A percentile compares a stretch with the other conserved stretches of the same genome.
Evolutionary conservation across 2,797 vertebrate genomes (phyloP).

Genomic region (Pterois miles): DNA sequence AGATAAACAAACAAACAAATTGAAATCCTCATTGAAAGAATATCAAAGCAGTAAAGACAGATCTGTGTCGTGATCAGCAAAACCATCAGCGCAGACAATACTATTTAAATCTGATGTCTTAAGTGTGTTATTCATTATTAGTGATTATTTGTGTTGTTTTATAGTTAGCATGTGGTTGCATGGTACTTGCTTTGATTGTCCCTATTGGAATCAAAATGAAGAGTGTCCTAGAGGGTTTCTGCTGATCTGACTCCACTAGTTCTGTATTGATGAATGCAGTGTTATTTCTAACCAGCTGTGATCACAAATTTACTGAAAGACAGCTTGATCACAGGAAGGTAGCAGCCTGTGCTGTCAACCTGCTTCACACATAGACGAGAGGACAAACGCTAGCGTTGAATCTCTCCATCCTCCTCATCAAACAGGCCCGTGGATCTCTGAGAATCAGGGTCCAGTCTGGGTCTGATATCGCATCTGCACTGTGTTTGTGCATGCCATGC

Average conservation of each 20-base stretch:
- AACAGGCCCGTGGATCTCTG: conserved; percentile 43
- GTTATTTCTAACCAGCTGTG: conserved; percentile 15
- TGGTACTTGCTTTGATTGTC: conserved; percentile 31
- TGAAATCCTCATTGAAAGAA: conserved; percentile 24
- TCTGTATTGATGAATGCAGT: background rate
- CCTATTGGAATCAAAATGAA: conserved; percentile 1
- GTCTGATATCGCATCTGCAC: conserved; percentile 69
- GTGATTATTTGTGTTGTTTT: conserved; percentile 18
- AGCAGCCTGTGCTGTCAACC: background rate
- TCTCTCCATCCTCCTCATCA: conserved; percentile 46
- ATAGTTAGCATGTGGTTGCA: conserved; percentile 39
- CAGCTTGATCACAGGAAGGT: conserved; percentile 35
- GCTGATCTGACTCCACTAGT: conserved; percentile 1
- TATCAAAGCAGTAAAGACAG: conserved; percentile 15
- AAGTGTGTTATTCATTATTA: conserved; percentile 37
- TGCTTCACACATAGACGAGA: conserved; percentile 23
- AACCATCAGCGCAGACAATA: conserved; percentile 21
- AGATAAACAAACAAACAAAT: too few species aligned
- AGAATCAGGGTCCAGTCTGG: conserved; percentile 51
- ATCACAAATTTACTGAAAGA: conserved; percentile 43
- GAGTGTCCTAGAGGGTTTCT: background rate
- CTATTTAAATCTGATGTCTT: conserved; percentile 27
- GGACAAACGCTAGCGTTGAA: conserved; percentile 11
- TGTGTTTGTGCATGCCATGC: conserved; percentile 74
- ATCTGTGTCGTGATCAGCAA: conserved; percentile 31